phyloP scores from a whole-genome alignment of 2,888 invertebrate species.

The Trilocha varians region DNA sequence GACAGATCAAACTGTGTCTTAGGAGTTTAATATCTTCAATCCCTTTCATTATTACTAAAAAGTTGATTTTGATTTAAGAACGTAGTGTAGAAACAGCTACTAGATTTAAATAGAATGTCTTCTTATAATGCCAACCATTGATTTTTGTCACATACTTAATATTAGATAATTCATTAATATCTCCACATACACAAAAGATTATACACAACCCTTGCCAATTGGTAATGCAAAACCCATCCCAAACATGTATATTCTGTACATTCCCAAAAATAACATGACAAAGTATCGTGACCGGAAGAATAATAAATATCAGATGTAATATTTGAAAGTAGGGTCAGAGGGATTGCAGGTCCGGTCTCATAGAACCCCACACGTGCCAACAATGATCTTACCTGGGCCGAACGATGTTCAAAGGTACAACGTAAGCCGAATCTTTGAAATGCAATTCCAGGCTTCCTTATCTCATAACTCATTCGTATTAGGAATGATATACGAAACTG shows the following conservation, averaged over 20 bases:
- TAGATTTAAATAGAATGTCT: too few relatives aligned
- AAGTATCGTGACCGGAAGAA: neutral
- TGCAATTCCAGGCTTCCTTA: neutral
- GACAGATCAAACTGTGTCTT: too few relatives aligned
- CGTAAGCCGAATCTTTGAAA: neutral
- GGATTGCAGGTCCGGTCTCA: slow-evolving; percentile 17
- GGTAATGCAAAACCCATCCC: neutral
- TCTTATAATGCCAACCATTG: too few relatives aligned
- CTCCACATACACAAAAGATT: too few relatives aligned
- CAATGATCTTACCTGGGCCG: slow-evolving; percentile 24
- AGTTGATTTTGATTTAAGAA: too few relatives aligned
- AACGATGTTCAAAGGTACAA: neutral
- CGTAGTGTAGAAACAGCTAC: too few relatives aligned
- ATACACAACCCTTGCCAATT: too few relatives aligned
- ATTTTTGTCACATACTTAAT: too few relatives aligned
- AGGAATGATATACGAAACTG: too few relatives aligned
- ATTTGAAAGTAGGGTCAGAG: slow-evolving; percentile 15
- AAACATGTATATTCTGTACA: neutral
- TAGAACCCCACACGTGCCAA: slow-evolving; percentile 31
- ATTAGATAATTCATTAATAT: too few relatives aligned
- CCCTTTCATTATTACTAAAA: too few relatives aligned
- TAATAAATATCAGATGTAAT: slow-evolving; percentile 14
- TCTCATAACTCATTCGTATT: neutral
- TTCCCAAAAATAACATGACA: neutral
- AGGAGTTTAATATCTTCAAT: too few relatives aligned